Evolutionary conservation across 2,797 vertebrate genomes (phyloP).

Genomic region (Adelosebastes latens): DNA sequence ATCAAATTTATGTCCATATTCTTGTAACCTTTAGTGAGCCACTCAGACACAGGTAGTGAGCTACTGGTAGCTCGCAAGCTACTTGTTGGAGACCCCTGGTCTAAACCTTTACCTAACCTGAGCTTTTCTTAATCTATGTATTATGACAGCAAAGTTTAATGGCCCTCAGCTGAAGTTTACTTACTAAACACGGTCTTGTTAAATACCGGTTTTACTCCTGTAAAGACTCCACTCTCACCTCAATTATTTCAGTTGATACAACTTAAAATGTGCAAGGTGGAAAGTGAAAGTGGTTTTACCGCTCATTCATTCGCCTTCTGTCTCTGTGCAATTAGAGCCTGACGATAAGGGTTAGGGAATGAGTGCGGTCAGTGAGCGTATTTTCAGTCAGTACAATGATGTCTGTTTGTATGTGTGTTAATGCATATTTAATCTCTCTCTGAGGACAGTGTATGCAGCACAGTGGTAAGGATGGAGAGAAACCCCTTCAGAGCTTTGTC

Average conservation of each 20-base stretch:
- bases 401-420: not conserved
- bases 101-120: not conserved
- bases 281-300: not conserved
- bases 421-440: slow-evolving; percentile 14
- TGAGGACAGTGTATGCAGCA: slow-evolving; percentile 77
- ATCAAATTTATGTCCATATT: no score
- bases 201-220: not conserved
- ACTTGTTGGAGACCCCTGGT: no score
- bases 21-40: no score
- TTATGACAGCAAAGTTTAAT: not conserved
- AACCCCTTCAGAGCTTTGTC: slow-evolving; percentile 79
- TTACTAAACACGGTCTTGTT: not conserved
- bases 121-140: no score
- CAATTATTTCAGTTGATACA: not conserved
- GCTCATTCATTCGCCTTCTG: not conserved
- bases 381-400: not conserved
- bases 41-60: no score
- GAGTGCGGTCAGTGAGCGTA: not conserved
- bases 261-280: not conserved
- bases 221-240: not conserved
- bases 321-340: not conserved
- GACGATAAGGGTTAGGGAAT: not conserved
- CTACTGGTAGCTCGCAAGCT: no score
- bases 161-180: not conserved
- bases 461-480: slow-evolving; percentile 80